These are phyloP conservation scores for Parotia lawesii DNA, from an alignment of 2,113 vertebrate genomes.

Conservation along the genomic window DNA sequence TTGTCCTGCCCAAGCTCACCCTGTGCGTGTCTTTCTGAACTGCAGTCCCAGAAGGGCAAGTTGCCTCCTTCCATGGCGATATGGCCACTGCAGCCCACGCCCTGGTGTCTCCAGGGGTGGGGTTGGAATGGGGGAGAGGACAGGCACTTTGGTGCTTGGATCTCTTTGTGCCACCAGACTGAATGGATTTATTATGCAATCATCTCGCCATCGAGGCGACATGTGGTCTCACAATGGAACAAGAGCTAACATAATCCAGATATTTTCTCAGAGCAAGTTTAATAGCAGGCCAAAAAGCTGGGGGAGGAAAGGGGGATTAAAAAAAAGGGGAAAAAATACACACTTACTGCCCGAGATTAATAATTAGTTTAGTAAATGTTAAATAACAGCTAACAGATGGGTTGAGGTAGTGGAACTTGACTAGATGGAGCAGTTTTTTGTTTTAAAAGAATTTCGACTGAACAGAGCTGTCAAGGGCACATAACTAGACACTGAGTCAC, in stretches of 20 bases:
- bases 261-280: conserved; percentile 36
- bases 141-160: neutral
- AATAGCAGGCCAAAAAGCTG: neutral
- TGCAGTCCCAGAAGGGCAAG: neutral
- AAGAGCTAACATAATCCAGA: conserved; percentile 50
- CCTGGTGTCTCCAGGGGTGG: neutral
- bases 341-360: neutral
- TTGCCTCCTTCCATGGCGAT: neutral
- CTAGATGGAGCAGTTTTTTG: conserved; percentile 17
- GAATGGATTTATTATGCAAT: conserved; percentile 20
- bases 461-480: conserved; percentile 19
- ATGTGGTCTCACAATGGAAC: conserved; percentile 35
- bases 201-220: neutral
- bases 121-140: neutral
- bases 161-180: neutral
- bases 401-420: neutral
- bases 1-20: neutral
- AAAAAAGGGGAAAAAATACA: neutral
- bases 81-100: neutral
- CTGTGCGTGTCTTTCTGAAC: neutral
- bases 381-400: conserved; percentile 52
- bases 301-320: neutral
- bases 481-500: conserved; percentile 64
- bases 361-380: conserved; percentile 25
- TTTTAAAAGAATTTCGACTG: conserved; percentile 19